Conservation (phyloP, 2,797 vertebrate species). For the Florisuga fusca region DNA sequence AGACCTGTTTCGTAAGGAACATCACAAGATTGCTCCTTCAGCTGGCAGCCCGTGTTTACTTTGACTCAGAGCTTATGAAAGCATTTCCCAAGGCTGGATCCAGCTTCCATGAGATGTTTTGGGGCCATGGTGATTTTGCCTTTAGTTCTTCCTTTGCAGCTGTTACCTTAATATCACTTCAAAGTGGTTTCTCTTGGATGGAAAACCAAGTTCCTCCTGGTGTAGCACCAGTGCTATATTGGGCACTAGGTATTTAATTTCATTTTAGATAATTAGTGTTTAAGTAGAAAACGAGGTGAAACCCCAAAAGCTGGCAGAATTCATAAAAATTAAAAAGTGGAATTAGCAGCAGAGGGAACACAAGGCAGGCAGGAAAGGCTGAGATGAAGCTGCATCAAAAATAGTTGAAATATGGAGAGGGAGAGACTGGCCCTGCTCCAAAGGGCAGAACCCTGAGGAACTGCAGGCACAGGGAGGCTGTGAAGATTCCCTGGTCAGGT, state of each 20-base stretch:
- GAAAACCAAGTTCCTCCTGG: not conserved
- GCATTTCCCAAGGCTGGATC: conserved; percentile 6
- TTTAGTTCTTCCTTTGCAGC: not conserved
- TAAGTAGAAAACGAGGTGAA: not conserved
- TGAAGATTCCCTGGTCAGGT: not conserved
- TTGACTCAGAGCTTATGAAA: conserved; percentile 8
- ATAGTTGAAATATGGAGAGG: not conserved
- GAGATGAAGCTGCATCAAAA: not conserved
- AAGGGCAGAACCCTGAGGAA: not conserved
- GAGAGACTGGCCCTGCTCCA: fast-evolving
- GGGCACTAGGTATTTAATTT: not conserved
- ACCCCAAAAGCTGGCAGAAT: not conserved
- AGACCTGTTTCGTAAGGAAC: not conserved
- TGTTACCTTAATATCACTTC: not conserved
- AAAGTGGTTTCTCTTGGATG: not conserved
- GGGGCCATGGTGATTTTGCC: not conserved
- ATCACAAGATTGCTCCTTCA: not conserved
- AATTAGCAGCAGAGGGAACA: not conserved
- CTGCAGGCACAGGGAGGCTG: fast-evolving
- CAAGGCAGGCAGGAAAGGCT: not conserved
- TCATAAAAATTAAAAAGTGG: not conserved
- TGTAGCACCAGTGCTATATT: not conserved
- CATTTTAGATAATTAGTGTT: not conserved
- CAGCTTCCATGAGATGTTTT: not conserved
- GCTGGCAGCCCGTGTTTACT: not conserved